Evolutionary conservation across 2,797 vertebrate genomes (phyloP), one percentile per base, ranked within the genome.

Genomic region (Neoniphon sammara): DNA sequence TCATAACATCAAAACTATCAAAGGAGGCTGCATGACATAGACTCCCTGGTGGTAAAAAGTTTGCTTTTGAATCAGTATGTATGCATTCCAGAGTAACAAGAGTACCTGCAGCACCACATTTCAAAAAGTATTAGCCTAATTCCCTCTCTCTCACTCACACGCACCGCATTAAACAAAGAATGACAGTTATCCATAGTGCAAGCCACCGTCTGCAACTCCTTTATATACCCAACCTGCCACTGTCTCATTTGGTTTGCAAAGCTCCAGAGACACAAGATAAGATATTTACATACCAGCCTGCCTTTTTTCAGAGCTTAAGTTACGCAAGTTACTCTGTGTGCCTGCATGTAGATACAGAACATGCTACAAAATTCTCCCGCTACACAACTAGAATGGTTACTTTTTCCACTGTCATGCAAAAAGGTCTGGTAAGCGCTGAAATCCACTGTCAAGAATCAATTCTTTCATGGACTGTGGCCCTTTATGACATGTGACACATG

Each of bases 201-300:
- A 75, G 12, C 53, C 54, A 56, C 66, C 77, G 88, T 73, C 83
- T 89, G 81, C 21, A 76, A 69, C 36, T 55, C 52, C 73, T 54
- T 67, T 74, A 81, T 20, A 23, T 12, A 61, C 15, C 42, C 44
- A 68, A 74, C 72, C 17, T 55, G 76, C 34, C 58, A 57, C 49
- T 47, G 56, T 74, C 83, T 85, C 84, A 93, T 90, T 93, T 93
- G 89, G 78, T 78, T 89, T 88, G 88, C 89, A 93, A 92, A 92
- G 80, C 63, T 75, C 75, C 25, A 10, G 66, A 83, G 69, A 82
- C 70, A 82, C 39, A 50, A 86, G 86, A 92, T 89, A 87, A 88
- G 79, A 77, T 77, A 91, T 91, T 91, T 91, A 86, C 89, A 91
- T 89, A 89, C 73, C 73, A 77, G 70, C 18, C 73, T 60, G 62